These are phyloP conservation scores for Polylopha cassiicola DNA, from an alignment of 2,888 invertebrate genomes.

Conservation along the genomic window DNA sequence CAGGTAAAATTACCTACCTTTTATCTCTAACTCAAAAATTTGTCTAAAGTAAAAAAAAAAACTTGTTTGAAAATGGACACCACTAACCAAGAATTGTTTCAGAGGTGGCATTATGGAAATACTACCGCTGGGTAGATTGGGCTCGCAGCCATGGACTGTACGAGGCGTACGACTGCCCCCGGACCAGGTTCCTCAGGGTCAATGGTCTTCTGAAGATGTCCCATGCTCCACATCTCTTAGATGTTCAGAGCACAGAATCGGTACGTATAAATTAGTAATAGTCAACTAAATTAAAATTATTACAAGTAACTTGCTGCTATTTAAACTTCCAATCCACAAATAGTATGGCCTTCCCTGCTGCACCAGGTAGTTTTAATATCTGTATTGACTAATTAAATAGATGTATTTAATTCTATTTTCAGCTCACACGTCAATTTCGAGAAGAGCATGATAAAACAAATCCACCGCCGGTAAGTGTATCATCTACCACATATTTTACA, in stretches of 20 bases:
- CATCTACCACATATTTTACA: conserved; percentile 1
- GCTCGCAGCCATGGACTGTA: conserved; percentile 58
- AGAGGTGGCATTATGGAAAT: conserved; percentile 64
- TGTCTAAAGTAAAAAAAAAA: no score
- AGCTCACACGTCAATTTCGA: conserved; percentile 50
- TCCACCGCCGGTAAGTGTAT: conserved; percentile 36
- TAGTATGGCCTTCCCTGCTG: no score
- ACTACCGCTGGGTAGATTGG: conserved; percentile 67
- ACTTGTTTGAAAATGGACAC: not conserved
- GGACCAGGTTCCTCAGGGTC: conserved; percentile 54
- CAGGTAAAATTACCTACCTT: no score
- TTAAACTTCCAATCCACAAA: no score
- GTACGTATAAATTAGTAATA: no score
- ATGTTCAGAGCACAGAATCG: conserved; percentile 61
- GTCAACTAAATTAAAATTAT: no score
- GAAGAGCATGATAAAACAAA: conserved; percentile 43
- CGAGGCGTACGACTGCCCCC: conserved; percentile 58
- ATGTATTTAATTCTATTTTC: conserved; percentile 27
- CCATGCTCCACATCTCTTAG: conserved; percentile 58
- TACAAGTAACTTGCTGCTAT: no score
- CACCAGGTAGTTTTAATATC: no score
- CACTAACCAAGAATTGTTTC: conserved; percentile 12
- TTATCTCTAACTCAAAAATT: no score
- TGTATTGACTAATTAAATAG: no score
- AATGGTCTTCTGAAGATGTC: conserved; percentile 61